These are phyloP conservation scores for Scaptomyza cyrtandrae DNA, from an alignment of 2,888 invertebrate species.

Conservation along the genomic window DNA sequence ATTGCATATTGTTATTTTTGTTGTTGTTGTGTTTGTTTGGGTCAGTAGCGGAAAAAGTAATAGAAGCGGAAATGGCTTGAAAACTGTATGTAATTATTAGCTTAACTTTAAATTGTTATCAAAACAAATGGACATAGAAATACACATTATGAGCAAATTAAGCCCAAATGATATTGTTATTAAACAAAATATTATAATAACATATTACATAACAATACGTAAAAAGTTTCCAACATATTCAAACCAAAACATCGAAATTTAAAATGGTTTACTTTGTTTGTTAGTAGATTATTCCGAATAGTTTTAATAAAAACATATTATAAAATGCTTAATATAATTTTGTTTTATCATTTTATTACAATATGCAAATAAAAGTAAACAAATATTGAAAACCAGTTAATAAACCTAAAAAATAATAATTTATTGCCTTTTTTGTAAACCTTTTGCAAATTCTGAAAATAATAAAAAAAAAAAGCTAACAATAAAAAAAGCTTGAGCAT, in stretches of 20 bases:
- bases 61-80: constrained; percentile 66
- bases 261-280: no score
- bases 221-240: not conserved
- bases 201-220: not conserved
- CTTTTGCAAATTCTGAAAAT: constrained; percentile 30
- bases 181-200: not conserved
- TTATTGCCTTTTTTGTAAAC: constrained; percentile 26
- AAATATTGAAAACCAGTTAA: constrained; percentile 16
- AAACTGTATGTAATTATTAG: constrained; percentile 47
- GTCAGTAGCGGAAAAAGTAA: constrained; percentile 64
- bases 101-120: constrained; percentile 16
- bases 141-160: not conserved
- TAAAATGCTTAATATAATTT: not conserved
- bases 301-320: not conserved
- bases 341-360: constrained; percentile 4
- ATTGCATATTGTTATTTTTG: constrained; percentile 33
- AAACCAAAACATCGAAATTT: not conserved
- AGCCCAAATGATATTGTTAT: not conserved
- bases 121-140: constrained; percentile 3
- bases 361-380: constrained; percentile 22
- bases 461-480: not conserved
- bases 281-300: not conserved
- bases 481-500: constrained; percentile 58
- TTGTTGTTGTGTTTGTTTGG: constrained; percentile 33
- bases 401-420: constrained; percentile 22